Base-by-base conservation (phyloP, 2,888 invertebrate species). In the Archips xylosteana region DNA sequence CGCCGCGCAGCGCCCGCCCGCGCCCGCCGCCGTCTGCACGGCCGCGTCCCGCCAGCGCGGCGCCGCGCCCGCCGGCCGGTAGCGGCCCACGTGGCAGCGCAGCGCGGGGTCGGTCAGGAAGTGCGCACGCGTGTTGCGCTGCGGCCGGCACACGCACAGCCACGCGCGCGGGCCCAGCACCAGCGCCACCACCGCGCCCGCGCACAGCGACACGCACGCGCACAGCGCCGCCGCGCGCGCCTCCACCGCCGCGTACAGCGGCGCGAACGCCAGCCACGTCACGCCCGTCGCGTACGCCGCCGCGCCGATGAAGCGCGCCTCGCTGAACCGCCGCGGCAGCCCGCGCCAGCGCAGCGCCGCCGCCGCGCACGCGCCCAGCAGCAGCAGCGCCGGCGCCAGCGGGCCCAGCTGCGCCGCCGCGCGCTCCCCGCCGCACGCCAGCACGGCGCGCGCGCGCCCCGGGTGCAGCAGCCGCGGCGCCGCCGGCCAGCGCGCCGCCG, bases 281-380 rank as follows among this genome's bases (percentile, higher is more conserved):
- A 97, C 96, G 87, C 96, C 96, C 0, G 97, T 97, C 0, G 97
- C 96, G 90, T 97, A 97, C 96, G 97, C 97, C 36, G 97, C 96
- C 83, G 97, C 97, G 2, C 97, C 97, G 77, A 97, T 97, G 83
- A 96, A 96, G 81, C 96, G 95, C 0, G 96, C 95, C 85, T 97
- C 97, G 92, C 97, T 97, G 88, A 97, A 97, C 88, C 97, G 97
- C 87, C 97, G 97, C 0, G 97, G 97, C 32, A 97, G 95, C 83
- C 97, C 97, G 57, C 97, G 92, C 0, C 97, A 97, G 85, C 96
- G 96, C 63, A 97, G 91, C n/a, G 97, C 97, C 85, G 97, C 97
- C 49, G 96, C 90, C 3, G 97, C 97, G 86, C 97, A 97, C 79
- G 97, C 92, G 4, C 95, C 92, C 75, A 97, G 96, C 65, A 97